Conservation (phyloP, 2,888 invertebrate species). For the Vandiemenella viatica region DNA sequence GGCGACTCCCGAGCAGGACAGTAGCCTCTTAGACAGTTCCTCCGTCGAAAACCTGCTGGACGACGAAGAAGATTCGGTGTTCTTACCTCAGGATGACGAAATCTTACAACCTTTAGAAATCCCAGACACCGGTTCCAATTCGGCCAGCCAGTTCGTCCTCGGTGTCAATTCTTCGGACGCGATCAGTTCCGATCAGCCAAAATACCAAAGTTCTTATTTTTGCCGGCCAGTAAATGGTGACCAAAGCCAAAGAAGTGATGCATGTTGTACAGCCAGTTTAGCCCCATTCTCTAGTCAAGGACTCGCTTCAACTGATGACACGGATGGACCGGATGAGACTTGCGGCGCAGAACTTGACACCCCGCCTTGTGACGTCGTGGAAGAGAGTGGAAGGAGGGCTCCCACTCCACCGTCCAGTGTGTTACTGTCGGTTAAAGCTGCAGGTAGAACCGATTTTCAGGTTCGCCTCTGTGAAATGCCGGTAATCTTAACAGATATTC, state of each 20-base stretch:
- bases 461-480: constrained; percentile 7
- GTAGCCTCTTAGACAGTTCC: constrained; percentile 38
- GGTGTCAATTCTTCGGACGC: background rate
- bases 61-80: constrained; percentile 13
- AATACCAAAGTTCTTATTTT: constrained; percentile 5
- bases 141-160: background rate
- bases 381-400: background rate
- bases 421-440: too few relatives aligned
- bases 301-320: background rate
- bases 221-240: constrained; percentile 6
- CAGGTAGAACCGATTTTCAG: constrained; percentile 1
- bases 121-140: background rate
- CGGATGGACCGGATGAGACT: background rate
- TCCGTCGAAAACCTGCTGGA: constrained; percentile 34
- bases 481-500: constrained; percentile 6
- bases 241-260: background rate
- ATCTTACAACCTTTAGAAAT: background rate
- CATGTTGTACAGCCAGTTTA: background rate
- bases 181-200: too few relatives aligned
- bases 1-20: constrained; percentile 45
- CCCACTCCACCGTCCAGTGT: background rate
- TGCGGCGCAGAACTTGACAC: background rate
- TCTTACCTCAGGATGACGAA: constrained; percentile 8
- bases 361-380: background rate
- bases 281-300: constrained; percentile 4